Base-by-base conservation (phyloP, 2,888 invertebrate genomes). In the Nebria brevicollis region DNA sequence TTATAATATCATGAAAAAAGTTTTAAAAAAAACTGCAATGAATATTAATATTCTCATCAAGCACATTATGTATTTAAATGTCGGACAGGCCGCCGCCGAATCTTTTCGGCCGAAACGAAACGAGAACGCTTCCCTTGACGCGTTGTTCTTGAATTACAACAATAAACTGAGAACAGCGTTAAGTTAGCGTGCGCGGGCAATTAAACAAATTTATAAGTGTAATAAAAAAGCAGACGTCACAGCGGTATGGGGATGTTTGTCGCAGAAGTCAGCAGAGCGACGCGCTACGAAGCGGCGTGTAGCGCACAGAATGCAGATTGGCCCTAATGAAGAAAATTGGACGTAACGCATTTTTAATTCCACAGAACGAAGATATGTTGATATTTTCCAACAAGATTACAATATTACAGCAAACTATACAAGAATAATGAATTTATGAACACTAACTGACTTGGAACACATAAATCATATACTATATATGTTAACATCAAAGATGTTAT, bases 151-250 rank as follows among this genome's bases (percentile, higher is more conserved):
- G 76, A 78, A 77, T 78, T 82, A 78, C 82, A 80, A 77, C 80
- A 75, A 79, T 83, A 82, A 82, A 76, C 77, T 77, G 77, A 72
- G 68, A 75, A 82, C 82, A 83, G 83, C 83, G 82, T 84, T 77
- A 66, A 85, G 84, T 88, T 88, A 86, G 86, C 87, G 88, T 87
- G 86, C 87, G 87, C 87, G 86, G 86, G 85, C 87, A 89, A 89
- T 89, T 89, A 89, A 87, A 88, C 87, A 87, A 89, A 88, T 89
- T 89, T 89, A 88, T 89, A 87, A 87, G 87, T 86, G 87, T 86
- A 86, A 86, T 89, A 89, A 89, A 88, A 88, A 88, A 86, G 86
- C 87, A 70, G 74, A 26, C 20, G 66, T 66, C 81, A 41, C 68
- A 68, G 15, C 43, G 77, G 72, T 7, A 26, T 34, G 72, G n/a